Percentiles rank a stretch among this genome's conserved stretches.
Conservation (phyloP, 30 jellyfish, hydroid and myxozoan genomes). For the Hydra vulgaris region DNA sequence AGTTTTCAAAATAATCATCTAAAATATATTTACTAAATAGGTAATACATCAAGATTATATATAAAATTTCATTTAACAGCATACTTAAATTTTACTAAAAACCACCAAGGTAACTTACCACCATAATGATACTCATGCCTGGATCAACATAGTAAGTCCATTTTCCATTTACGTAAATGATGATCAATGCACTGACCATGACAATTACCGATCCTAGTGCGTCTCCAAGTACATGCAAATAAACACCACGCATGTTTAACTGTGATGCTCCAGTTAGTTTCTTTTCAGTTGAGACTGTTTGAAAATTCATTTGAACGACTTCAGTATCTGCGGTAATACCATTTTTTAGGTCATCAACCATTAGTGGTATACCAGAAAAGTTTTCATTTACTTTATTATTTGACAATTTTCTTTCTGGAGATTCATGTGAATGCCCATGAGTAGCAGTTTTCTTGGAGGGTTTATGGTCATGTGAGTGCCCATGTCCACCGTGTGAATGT, state of each 20-base stretch:
- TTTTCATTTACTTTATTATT: background rate
- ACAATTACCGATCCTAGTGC: slow-evolving; percentile 97
- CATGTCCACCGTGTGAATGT: slow-evolving; percentile 48
- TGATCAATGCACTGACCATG: slow-evolving; percentile 83
- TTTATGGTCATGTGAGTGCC: slow-evolving; percentile 26
- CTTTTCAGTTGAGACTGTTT: background rate
- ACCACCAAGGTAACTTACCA: slow-evolving; percentile 2
- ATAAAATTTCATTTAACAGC: background rate
- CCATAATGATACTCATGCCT: slow-evolving; percentile 86
- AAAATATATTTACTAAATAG: background rate
- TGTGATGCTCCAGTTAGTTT: slow-evolving; percentile 50
- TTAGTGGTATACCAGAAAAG: background rate
- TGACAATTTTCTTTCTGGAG: background rate
- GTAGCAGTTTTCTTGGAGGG: background rate
- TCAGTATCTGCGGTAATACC: background rate
- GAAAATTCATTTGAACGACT: background rate
- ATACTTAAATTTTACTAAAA: background rate
- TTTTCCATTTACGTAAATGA: slow-evolving; percentile 61
- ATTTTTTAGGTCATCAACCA: background rate
- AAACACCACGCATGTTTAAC: slow-evolving; percentile 88
- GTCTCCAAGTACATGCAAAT: slow-evolving; percentile 86
- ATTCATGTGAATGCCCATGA: slow-evolving; percentile 12
- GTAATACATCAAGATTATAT: background rate
- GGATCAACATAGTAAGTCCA: slow-evolving; percentile 96
- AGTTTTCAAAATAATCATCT: slow-evolving; percentile 72